Percentiles rank a stretch among this genome's conserved stretches.
Evolutionary conservation across 2,888 invertebrate species (phyloP).

Genomic region (Pheosia gnoma): DNA sequence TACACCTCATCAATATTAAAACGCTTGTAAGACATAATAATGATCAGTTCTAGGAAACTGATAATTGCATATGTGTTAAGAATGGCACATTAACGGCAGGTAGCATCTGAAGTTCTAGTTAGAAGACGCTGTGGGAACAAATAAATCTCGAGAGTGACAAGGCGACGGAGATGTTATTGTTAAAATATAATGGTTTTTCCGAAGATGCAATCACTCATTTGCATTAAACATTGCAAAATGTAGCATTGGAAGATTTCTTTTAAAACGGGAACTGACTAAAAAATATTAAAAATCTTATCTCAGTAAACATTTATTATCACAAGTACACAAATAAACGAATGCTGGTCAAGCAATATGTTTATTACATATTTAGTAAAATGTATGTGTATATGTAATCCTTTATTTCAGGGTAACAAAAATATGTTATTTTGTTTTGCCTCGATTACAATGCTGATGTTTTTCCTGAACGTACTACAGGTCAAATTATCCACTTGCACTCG

Average conservation of each 20-base stretch:
- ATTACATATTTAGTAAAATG: neutral
- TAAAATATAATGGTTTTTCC: conserved; percentile 57
- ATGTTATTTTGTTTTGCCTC: too few species aligned
- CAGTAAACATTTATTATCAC: neutral
- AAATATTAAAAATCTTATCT: neutral
- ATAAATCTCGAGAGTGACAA: conserved; percentile 71
- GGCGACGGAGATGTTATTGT: conserved; percentile 53
- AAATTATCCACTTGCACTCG: too few species aligned
- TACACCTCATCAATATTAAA: conserved; percentile 56
- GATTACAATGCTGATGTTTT: too few species aligned
- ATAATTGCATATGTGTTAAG: conserved; percentile 55
- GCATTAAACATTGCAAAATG: conserved; percentile 35
- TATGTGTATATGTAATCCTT: too few species aligned
- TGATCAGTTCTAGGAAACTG: conserved; percentile 57
- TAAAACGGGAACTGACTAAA: too few species aligned
- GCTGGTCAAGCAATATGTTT: neutral
- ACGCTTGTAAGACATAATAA: conserved; percentile 40
- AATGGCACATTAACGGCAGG: conserved; percentile 56
- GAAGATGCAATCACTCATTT: conserved; percentile 41
- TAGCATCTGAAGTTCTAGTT: conserved; percentile 31
- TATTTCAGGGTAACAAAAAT: too few species aligned
- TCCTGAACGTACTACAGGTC: too few species aligned
- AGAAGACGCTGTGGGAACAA: conserved; percentile 61
- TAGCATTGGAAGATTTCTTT: neutral
- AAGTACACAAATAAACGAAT: neutral